Conservation (phyloP, 2,113 vertebrate genomes). For the Gallinago paraguaiae region DNA sequence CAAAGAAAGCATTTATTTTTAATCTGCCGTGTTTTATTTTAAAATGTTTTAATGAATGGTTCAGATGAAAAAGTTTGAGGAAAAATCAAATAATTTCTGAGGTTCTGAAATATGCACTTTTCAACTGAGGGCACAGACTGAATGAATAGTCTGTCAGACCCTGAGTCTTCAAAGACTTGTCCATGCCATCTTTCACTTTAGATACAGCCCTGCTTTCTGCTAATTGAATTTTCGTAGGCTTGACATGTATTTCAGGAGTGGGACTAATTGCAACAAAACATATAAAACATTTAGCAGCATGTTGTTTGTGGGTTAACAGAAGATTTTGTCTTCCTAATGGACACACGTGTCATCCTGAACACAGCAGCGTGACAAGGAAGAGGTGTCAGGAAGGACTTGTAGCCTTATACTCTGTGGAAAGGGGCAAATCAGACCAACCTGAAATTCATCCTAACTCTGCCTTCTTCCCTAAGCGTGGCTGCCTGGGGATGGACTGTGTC, state of each 20-base stretch:
- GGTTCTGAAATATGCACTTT: not conserved
- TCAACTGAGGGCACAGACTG: not conserved
- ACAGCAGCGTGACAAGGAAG: not conserved
- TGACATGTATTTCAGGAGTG: not conserved
- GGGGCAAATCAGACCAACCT: not conserved
- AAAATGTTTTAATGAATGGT: not conserved
- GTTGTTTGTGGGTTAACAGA: not conserved
- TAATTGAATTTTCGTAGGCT: not conserved
- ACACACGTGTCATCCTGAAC: not conserved
- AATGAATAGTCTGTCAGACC: not conserved
- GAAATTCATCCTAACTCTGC: not conserved
- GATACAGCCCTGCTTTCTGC: not conserved
- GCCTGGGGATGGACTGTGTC: not conserved
- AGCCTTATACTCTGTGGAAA: not conserved
- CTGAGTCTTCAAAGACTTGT: not conserved
- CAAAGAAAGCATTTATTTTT: not conserved
- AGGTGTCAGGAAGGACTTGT: too few species aligned
- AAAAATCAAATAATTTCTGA: not conserved
- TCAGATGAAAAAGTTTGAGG: not conserved
- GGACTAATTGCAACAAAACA: not conserved
- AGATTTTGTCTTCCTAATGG: not conserved
- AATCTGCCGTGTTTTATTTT: not conserved
- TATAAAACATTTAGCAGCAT: not conserved
- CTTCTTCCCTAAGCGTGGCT: not conserved
- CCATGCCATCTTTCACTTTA: fast-evolving